These are phyloP conservation scores for Siniperca knerii DNA, from an alignment of 2,113 vertebrate species.

Conservation along the genomic window DNA sequence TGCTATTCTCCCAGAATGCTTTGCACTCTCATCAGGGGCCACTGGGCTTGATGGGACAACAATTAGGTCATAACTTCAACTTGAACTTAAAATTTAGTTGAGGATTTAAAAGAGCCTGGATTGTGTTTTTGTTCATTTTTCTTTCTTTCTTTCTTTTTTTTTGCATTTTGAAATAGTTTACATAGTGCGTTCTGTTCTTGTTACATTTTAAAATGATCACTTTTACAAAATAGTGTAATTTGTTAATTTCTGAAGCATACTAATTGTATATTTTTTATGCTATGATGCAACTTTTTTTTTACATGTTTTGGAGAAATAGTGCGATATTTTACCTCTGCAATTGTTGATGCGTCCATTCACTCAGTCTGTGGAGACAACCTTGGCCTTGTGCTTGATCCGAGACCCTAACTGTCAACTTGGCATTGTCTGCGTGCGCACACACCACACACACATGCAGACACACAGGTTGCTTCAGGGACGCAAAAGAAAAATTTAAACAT, in stretches of 20 bases:
- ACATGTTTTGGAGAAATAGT: not conserved
- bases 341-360: conserved; percentile 30
- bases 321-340: not conserved
- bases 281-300: not conserved
- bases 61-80: conserved; percentile 80
- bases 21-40: conserved; percentile 67
- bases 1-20: conserved; percentile 80
- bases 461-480: conserved; percentile 32
- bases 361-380: conserved; percentile 62
- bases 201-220: not conserved
- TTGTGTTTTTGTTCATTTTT: not conserved
- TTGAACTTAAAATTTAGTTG: conserved; percentile 72
- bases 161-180: not conserved
- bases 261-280: not conserved
- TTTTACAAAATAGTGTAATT: not conserved
- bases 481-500: conserved; percentile 64
- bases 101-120: conserved; percentile 19
- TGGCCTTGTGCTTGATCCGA: conserved; percentile 73
- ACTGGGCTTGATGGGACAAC: conserved; percentile 64
- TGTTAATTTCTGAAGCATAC: not conserved
- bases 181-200: not conserved
- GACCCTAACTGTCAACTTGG: conserved; percentile 61
- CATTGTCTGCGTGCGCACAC: conserved; percentile 36
- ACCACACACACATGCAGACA: conserved; percentile 30
- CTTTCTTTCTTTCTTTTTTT: not conserved